Evolutionary conservation across 2,888 invertebrate species (phyloP).

Genomic region (Reticulitermes lucifugus): DNA sequence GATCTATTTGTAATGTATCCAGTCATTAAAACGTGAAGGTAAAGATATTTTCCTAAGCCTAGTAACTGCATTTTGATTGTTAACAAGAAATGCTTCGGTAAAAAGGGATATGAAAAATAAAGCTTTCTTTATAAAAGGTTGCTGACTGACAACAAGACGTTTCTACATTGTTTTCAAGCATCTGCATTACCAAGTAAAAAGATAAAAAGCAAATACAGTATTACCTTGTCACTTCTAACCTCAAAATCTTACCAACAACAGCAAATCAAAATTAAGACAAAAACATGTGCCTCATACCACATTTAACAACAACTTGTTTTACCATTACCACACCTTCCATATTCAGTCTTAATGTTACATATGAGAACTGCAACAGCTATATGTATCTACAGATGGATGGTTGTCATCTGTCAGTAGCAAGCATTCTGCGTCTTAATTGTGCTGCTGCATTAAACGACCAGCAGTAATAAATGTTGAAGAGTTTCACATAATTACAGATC

Average conservation of each 20-base stretch:
- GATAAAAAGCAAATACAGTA: not conserved
- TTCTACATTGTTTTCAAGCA: not conserved
- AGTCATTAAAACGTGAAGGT: not conserved
- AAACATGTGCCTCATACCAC: slow-evolving; percentile 2
- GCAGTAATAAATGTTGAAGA: not conserved
- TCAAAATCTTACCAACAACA: not conserved
- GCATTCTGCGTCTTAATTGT: not conserved
- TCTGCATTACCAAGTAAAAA: not conserved
- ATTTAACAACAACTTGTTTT: not conserved
- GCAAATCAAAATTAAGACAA: not conserved
- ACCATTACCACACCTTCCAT: not conserved
- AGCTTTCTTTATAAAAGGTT: not conserved
- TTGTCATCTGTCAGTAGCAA: too few relatives aligned
- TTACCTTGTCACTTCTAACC: not conserved
- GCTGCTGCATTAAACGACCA: not conserved
- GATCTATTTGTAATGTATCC: not conserved
- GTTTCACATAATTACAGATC: too few relatives aligned
- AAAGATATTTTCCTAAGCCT: not conserved
- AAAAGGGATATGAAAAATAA: not conserved
- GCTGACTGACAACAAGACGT: not conserved
- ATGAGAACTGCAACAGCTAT: not conserved
- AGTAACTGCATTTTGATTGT: not conserved
- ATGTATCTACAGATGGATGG: not conserved
- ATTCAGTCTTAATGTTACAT: not conserved
- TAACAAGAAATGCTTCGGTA: not conserved